Conservation (phyloP, 2,797 vertebrate genomes). For the Hapalemur alaotrensis region DNA sequence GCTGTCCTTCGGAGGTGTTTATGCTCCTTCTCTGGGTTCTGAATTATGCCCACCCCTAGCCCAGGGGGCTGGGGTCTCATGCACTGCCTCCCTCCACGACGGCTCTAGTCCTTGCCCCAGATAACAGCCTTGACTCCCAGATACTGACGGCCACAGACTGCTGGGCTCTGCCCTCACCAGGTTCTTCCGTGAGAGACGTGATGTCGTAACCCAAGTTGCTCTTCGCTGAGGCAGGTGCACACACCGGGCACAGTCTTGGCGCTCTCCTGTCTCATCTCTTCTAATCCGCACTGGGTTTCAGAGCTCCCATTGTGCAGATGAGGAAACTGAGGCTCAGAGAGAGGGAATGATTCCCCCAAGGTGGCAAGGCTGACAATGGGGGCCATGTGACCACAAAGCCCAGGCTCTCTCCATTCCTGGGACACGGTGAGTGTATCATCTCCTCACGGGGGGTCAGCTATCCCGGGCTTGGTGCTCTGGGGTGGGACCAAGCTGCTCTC, state of each 20-base stretch:
- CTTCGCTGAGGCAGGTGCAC: fast-evolving
- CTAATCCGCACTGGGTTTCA: neutral
- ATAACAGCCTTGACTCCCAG: fast-evolving
- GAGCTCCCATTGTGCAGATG: neutral
- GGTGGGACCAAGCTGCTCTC: neutral
- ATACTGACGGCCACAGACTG: fast-evolving
- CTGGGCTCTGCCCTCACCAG: neutral
- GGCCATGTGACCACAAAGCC: neutral
- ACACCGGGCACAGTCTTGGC: fast-evolving
- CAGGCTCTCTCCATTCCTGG: neutral
- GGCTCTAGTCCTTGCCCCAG: neutral
- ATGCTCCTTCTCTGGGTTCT: neutral
- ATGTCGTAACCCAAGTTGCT: fast-evolving
- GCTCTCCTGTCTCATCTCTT: neutral
- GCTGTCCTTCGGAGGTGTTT: neutral
- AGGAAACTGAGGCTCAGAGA: neutral
- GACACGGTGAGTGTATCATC: neutral
- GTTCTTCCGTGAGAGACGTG: neutral
- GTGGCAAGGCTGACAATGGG: neutral
- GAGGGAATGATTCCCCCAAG: neutral
- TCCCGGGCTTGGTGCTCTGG: neutral
- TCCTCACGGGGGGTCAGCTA: neutral
- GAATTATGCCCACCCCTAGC: neutral
- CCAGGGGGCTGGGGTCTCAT: neutral
- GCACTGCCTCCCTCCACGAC: fast-evolving